These are phyloP conservation scores for Caenorhabditis remanei DNA, from an alignment of 1,140 invertebrate genomes.

Conservation along the genomic window DNA sequence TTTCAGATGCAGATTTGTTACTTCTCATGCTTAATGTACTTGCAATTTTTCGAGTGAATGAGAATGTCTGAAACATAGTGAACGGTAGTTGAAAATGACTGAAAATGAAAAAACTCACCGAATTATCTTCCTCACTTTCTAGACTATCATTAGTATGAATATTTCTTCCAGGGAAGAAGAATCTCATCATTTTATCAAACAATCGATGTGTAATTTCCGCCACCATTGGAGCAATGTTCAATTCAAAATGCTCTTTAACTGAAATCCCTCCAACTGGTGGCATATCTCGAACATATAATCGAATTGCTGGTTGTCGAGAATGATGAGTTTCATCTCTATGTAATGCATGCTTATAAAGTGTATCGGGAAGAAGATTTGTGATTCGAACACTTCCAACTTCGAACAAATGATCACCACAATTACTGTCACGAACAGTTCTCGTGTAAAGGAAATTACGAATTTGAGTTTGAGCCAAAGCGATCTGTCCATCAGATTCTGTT, in stretches of 20 bases:
- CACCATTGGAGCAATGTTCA: slow-evolving; percentile 87
- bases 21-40: slow-evolving; percentile 56
- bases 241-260: slow-evolving; percentile 98
- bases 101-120: background rate
- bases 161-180: slow-evolving; percentile 97
- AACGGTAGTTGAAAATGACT: no score
- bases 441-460: slow-evolving; percentile 97
- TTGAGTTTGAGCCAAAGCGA: slow-evolving; percentile 94
- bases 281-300: slow-evolving; percentile 75
- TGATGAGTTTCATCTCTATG: slow-evolving; percentile 64
- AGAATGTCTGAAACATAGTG: slow-evolving; percentile 53
- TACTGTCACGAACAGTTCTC: slow-evolving; percentile 94
- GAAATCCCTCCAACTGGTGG: slow-evolving; percentile 89
- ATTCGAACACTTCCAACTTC: slow-evolving; percentile 97
- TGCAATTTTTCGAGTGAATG: slow-evolving; percentile 61
- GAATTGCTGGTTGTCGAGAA: slow-evolving; percentile 72
- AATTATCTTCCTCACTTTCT: slow-evolving; percentile 50
- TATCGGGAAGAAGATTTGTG: slow-evolving; percentile 92
- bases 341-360: slow-evolving; percentile 85
- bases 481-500: slow-evolving; percentile 95
- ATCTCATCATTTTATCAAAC: slow-evolving; percentile 95
- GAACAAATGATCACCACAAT: slow-evolving; percentile 94
- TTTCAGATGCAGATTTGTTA: slow-evolving; percentile 45
- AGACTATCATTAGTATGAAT: slow-evolving; percentile 80
- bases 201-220: slow-evolving; percentile 96